These are phyloP conservation scores for Mythimna pallens DNA, from an alignment of 2,888 invertebrate species.

Conservation along the genomic window DNA sequence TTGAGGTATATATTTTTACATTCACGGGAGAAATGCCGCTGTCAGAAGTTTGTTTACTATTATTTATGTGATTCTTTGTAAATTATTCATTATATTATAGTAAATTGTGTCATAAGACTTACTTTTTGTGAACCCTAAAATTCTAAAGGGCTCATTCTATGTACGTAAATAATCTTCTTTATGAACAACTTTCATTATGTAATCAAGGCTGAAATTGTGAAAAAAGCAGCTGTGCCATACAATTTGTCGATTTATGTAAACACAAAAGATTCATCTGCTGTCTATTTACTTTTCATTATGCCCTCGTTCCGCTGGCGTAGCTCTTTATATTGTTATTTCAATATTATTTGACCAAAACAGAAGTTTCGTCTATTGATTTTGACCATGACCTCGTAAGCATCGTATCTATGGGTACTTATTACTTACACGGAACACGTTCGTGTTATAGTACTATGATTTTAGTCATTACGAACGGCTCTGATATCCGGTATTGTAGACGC, in stretches of 20 bases:
- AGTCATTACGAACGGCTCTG: constrained; percentile 23
- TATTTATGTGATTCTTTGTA: too few relatives aligned
- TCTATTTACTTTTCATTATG: background rate
- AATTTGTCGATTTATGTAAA: constrained; percentile 1
- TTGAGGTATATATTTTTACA: too few relatives aligned
- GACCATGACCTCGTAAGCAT: constrained; percentile 2
- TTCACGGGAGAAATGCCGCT: too few relatives aligned
- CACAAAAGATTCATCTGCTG: background rate
- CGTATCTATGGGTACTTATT: background rate
- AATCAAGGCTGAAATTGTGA: too few relatives aligned
- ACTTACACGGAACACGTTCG: background rate
- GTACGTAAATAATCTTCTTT: background rate
- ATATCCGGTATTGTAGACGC: background rate
- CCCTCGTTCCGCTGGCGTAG: background rate
- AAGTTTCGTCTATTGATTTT: constrained; percentile 12
- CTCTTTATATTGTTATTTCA: background rate
- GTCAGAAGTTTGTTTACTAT: too few relatives aligned
- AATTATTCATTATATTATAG: too few relatives aligned
- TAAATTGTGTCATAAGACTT: background rate
- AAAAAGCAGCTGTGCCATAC: background rate
- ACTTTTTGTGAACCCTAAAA: background rate
- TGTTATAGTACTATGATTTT: background rate
- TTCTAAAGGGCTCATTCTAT: background rate
- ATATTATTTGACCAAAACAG: constrained; percentile 9
- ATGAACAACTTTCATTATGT: background rate